Conservation (phyloP, 2,888 invertebrate genomes). For the Invenusta paracnida region DNA sequence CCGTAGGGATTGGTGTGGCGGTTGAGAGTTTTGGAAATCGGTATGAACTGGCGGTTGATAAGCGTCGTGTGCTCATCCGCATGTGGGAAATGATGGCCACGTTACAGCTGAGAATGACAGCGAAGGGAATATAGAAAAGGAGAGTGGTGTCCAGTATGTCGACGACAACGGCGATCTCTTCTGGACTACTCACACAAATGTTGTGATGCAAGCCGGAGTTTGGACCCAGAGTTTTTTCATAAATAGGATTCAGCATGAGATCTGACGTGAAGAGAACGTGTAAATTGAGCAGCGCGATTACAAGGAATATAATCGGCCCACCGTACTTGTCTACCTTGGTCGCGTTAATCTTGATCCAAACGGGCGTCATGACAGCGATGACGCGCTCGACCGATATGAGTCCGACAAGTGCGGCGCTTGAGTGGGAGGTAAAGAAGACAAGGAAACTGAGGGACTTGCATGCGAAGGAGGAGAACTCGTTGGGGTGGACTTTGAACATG, state of each 20-base stretch:
- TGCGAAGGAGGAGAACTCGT: neutral
- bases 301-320: neutral
- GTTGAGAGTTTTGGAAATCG: neutral
- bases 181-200: neutral
- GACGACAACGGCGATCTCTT: slow-evolving; percentile 1
- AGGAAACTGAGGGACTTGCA: slow-evolving; percentile 27
- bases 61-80: slow-evolving; percentile 12
- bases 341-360: neutral
- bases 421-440: slow-evolving; percentile 4
- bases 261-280: slow-evolving; percentile 21
- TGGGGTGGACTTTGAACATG: neutral
- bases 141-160: slow-evolving; percentile 24
- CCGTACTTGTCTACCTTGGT: neutral
- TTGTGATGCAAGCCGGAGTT: neutral
- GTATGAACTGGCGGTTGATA: neutral
- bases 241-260: neutral
- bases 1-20: neutral
- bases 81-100: slow-evolving; percentile 24
- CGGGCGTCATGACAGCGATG: slow-evolving; percentile 28
- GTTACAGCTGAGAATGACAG: slow-evolving; percentile 21
- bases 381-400: slow-evolving; percentile 32
- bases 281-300: neutral
- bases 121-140: slow-evolving; percentile 36
- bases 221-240: neutral
- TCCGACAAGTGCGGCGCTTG: slow-evolving; percentile 25